Percentiles rank a stretch among this genome's conserved stretches.
phyloP scores from a whole-genome alignment of 1,140 invertebrate species.

The Cotesia glomerata region DNA sequence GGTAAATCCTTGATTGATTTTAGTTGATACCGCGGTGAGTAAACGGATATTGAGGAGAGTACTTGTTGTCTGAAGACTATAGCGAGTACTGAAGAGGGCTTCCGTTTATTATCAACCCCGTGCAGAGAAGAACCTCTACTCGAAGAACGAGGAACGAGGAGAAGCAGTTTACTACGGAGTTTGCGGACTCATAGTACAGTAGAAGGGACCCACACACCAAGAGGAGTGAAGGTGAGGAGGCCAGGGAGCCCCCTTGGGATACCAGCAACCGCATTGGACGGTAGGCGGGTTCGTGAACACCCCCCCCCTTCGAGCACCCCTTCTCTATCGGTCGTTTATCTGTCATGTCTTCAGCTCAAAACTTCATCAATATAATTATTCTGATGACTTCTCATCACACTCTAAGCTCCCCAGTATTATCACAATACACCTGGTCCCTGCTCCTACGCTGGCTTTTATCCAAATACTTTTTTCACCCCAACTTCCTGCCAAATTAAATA shows the following conservation, averaged over 20 bases:
- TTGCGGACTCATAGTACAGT: slow-evolving; percentile 34
- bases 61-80: slow-evolving; percentile 34
- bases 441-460: neutral
- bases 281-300: slow-evolving; percentile 59
- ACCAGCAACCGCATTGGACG: slow-evolving; percentile 58
- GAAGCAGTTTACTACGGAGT: slow-evolving; percentile 31
- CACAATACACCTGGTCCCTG: neutral
- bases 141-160: neutral
- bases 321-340: slow-evolving; percentile 51
- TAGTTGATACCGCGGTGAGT: slow-evolving; percentile 20
- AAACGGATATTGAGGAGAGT: slow-evolving; percentile 1
- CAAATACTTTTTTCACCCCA: too few relatives aligned
- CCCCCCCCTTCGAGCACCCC: slow-evolving; percentile 44
- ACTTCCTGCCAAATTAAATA: too few relatives aligned
- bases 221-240: slow-evolving; percentile 46
- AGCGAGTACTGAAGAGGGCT: slow-evolving; percentile 42
- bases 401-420: neutral
- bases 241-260: slow-evolving; percentile 56
- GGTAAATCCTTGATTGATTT: slow-evolving; percentile 17
- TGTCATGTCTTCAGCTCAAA: slow-evolving; percentile 24
- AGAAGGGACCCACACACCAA: slow-evolving; percentile 49
- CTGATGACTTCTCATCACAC: neutral
- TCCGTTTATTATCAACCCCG: slow-evolving; percentile 49
- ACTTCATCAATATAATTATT: slow-evolving; percentile 28
- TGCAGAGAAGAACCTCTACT: neutral